Percentiles rank a stretch among this genome's conserved stretches.
Evolutionary conservation across 2,888 invertebrate species (phyloP).

Genomic region (Scaptomyza flava): DNA sequence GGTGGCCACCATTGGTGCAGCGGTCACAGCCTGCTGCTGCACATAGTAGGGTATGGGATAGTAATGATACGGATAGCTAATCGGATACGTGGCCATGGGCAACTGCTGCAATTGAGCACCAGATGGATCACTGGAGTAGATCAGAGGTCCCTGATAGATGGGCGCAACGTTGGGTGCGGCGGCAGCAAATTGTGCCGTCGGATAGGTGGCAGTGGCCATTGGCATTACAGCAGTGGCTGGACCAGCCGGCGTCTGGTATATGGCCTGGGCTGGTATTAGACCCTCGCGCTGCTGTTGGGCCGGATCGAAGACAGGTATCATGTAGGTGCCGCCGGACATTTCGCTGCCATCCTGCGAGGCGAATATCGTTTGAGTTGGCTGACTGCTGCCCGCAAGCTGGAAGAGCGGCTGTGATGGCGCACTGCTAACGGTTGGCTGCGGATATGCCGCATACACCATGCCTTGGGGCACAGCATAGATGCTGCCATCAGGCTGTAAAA

Average conservation of each 20-base stretch:
- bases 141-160: slow-evolving; percentile 83
- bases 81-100: slow-evolving; percentile 83
- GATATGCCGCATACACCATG: slow-evolving; percentile 84
- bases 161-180: slow-evolving; percentile 77
- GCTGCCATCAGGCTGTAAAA: slow-evolving; percentile 83
- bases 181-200: slow-evolving; percentile 81
- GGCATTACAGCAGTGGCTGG: slow-evolving; percentile 81
- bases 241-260: slow-evolving; percentile 81
- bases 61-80: slow-evolving; percentile 84
- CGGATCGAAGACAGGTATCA: slow-evolving; percentile 84
- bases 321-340: slow-evolving; percentile 83
- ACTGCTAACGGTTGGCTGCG: slow-evolving; percentile 76
- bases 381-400: slow-evolving; percentile 64
- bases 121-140: slow-evolving; percentile 84
- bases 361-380: slow-evolving; percentile 63
- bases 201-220: slow-evolving; percentile 82
- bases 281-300: slow-evolving; percentile 81
- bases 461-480: slow-evolving; percentile 84
- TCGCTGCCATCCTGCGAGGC: slow-evolving; percentile 79
- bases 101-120: slow-evolving; percentile 82
- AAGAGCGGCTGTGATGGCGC: slow-evolving; percentile 66
- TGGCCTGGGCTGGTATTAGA: slow-evolving; percentile 81
- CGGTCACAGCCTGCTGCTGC: slow-evolving; percentile 82
- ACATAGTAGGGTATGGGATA: slow-evolving; percentile 85
- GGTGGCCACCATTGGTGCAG: slow-evolving; percentile 78